Percentiles rank a stretch among this genome's conserved stretches.
phyloP scores from a whole-genome alignment of 2,113 vertebrate genomes.

The Ardeotis arabs region DNA sequence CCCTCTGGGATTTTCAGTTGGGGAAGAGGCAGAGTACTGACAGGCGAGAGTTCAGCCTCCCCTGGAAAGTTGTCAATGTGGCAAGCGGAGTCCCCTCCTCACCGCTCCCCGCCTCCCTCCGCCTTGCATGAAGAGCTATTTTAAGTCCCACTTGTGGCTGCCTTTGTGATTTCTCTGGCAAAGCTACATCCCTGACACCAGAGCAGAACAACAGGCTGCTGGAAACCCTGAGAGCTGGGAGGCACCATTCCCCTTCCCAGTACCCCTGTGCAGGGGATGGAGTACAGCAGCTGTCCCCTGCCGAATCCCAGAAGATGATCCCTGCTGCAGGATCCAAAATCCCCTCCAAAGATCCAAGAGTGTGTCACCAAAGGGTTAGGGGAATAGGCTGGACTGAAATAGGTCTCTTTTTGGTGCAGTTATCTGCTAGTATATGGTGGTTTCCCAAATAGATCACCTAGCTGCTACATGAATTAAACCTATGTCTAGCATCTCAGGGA shows the following conservation, averaged over 20 bases:
- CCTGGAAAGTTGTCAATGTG: slow-evolving; percentile 54
- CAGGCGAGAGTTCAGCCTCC: slow-evolving; percentile 54
- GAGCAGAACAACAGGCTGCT: not conserved
- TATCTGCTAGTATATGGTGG: not conserved
- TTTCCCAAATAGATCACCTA: not conserved
- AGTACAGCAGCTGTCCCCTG: not conserved
- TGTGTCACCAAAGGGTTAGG: too few relatives aligned
- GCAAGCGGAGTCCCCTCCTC: slow-evolving; percentile 40
- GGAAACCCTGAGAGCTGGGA: not conserved
- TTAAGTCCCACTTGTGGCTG: slow-evolving; percentile 67
- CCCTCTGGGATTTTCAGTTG: slow-evolving; percentile 39
- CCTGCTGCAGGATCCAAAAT: not conserved
- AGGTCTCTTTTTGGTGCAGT: not conserved
- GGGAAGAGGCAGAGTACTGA: slow-evolving; percentile 50
- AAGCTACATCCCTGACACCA: slow-evolving; percentile 58
- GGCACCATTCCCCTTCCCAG: accelerated
- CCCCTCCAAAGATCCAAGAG: not conserved
- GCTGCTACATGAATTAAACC: not conserved
- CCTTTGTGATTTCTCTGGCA: slow-evolving; percentile 64
- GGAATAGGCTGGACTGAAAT: not conserved
- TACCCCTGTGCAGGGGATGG: accelerated
- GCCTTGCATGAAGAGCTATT: slow-evolving; percentile 61
- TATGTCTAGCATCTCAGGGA: not conserved
- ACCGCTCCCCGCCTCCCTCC: not conserved
- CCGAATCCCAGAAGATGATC: not conserved